Evolutionary conservation across 2,113 vertebrate genomes (phyloP).

Genomic region (Varanus komodoensis): DNA sequence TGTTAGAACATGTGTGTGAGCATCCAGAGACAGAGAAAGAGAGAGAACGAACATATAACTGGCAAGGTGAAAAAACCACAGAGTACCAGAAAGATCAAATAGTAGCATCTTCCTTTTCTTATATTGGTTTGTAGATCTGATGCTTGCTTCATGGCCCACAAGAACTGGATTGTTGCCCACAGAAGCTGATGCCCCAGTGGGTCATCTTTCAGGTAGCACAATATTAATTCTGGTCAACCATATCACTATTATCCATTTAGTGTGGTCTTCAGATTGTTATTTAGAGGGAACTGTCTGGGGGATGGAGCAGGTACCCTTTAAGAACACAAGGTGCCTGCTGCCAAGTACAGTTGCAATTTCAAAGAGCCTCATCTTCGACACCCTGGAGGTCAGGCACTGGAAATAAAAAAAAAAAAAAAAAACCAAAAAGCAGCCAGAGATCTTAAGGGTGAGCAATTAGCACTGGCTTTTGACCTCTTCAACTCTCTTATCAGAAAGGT

Average conservation of each 20-base stretch:
- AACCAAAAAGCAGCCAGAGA: neutral
- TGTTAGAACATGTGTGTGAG: too few species aligned
- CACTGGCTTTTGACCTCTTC: neutral
- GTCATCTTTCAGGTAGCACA: neutral
- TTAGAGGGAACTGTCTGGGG: neutral
- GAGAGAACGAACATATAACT: too few species aligned
- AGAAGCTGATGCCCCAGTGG: neutral
- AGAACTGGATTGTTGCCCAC: neutral
- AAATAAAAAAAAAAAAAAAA: conserved; percentile 19
- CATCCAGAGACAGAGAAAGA: too few species aligned
- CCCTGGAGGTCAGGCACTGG: neutral
- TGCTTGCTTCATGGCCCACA: neutral
- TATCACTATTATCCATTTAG: neutral
- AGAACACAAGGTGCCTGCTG: neutral
- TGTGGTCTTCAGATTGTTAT: neutral
- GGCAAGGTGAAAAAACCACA: too few species aligned
- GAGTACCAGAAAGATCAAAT: too few species aligned
- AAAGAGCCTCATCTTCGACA: neutral
- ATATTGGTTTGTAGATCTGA: too few species aligned
- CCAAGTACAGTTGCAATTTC: neutral
- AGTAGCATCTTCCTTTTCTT: too few species aligned
- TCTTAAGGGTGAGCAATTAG: neutral
- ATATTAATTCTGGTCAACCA: neutral
- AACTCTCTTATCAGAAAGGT: rapidly evolving
- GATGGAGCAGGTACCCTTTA: neutral